These are phyloP conservation scores for Drosophila incognita DNA, from an alignment of 2,888 invertebrate genomes.

Conservation along the genomic window DNA sequence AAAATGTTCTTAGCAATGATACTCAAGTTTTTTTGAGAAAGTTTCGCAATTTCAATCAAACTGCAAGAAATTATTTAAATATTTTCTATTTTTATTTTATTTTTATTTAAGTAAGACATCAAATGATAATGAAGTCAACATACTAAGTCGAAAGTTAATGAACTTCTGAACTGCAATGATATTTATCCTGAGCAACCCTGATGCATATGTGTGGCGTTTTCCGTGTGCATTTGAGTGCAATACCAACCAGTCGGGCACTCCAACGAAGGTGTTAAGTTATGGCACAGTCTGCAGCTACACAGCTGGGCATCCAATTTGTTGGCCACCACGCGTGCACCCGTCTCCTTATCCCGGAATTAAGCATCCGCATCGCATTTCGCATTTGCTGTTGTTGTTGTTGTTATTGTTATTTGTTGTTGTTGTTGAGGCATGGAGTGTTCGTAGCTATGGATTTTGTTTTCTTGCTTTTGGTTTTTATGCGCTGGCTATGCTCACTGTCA, in stretches of 20 bases:
- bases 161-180: neutral
- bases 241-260: slow-evolving; percentile 39
- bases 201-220: slow-evolving; percentile 32
- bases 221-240: slow-evolving; percentile 51
- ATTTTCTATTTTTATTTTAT: neutral
- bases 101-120: neutral
- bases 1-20: accelerated
- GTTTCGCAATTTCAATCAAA: too few relatives aligned
- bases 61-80: neutral
- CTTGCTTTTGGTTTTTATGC: slow-evolving; percentile 6
- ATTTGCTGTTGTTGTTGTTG: slow-evolving; percentile 24
- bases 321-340: slow-evolving; percentile 52
- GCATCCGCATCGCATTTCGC: slow-evolving; percentile 75
- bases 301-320: slow-evolving; percentile 77
- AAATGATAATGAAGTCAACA: neutral
- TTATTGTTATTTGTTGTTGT: slow-evolving; percentile 9
- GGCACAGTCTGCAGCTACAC: slow-evolving; percentile 71
- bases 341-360: slow-evolving; percentile 62
- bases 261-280: slow-evolving; percentile 78
- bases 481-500: slow-evolving; percentile 36
- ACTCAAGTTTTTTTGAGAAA: neutral
- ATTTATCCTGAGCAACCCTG: slow-evolving; percentile 43
- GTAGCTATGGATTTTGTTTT: slow-evolving; percentile 29
- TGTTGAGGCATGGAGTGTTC: slow-evolving; percentile 41
- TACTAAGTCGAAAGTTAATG: neutral